Percentiles rank a stretch among this genome's conserved stretches.
Evolutionary conservation across 2,797 vertebrate genomes (phyloP).

Genomic region (Lemur catta): DNA sequence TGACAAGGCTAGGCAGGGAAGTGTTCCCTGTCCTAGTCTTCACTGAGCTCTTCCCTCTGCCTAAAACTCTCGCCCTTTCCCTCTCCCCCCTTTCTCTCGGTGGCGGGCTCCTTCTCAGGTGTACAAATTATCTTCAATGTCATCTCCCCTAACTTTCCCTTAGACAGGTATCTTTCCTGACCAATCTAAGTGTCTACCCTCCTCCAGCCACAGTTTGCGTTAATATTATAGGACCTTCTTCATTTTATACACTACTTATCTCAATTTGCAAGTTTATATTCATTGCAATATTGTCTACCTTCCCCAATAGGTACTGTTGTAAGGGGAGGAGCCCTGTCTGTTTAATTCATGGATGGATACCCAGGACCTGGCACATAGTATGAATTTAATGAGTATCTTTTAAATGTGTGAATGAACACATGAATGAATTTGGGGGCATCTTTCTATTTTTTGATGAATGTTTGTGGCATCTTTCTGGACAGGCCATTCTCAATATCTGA

Average conservation of each 20-base stretch:
- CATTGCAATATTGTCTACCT: neutral
- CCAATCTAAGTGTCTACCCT: neutral
- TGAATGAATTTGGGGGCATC: neutral
- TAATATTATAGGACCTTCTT: neutral
- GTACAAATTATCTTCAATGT: neutral
- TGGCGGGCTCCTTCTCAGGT: neutral
- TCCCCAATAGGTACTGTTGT: neutral
- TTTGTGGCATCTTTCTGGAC: neutral
- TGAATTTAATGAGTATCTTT: neutral
- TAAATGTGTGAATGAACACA: neutral
- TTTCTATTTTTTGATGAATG: neutral
- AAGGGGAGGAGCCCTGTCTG: neutral
- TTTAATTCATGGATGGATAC: neutral
- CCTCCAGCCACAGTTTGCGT: neutral
- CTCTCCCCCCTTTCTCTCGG: neutral
- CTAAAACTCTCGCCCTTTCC: neutral
- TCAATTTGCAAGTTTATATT: neutral
- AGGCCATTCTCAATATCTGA: neutral
- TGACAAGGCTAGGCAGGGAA: neutral
- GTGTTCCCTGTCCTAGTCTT: neutral
- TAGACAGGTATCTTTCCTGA: neutral
- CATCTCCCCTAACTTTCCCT: neutral
- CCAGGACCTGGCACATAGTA: neutral
- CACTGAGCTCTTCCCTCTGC: neutral
- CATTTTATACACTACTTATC: neutral